Evolutionary conservation across 2,113 vertebrate species (phyloP).

Genomic region (Parus major): DNA sequence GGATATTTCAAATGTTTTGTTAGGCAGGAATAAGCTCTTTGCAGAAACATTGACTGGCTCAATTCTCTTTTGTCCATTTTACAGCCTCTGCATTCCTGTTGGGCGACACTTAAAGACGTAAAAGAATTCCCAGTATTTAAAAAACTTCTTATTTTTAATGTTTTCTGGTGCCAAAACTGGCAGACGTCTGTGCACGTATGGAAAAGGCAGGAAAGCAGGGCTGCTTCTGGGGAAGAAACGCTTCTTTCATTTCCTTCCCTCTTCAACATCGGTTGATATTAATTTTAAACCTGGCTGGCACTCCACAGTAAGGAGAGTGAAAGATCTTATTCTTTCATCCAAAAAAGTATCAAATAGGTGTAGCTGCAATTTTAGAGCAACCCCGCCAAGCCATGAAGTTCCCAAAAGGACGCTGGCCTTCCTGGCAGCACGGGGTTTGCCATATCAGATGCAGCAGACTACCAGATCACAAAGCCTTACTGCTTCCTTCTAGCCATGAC

Average conservation of each 20-base stretch:
- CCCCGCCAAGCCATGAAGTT: neutral
- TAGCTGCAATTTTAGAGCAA: slow-evolving; percentile 25
- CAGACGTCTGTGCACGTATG: neutral
- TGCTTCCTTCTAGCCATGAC: neutral
- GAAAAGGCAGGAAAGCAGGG: slow-evolving; percentile 49
- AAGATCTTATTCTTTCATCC: slow-evolving; percentile 40
- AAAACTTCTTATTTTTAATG: slow-evolving; percentile 32
- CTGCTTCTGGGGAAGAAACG: slow-evolving; percentile 42
- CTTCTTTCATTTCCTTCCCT: slow-evolving; percentile 63
- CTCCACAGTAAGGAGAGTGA: neutral
- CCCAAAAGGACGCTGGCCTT: slow-evolving; percentile 1
- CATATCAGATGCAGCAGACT: neutral
- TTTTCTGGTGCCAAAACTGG: slow-evolving; percentile 53
- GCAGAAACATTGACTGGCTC: neutral
- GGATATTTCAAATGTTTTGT: slow-evolving; percentile 6
- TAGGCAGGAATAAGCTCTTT: neutral
- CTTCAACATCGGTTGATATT: neutral
- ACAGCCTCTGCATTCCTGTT: slow-evolving; percentile 9
- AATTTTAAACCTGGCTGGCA: slow-evolving; percentile 45
- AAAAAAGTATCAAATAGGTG: neutral
- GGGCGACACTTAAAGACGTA: neutral
- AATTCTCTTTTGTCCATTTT: slow-evolving; percentile 3
- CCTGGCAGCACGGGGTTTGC: neutral
- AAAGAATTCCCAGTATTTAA: slow-evolving; percentile 47
- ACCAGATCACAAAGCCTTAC: neutral